Base-by-base conservation (phyloP, 1,140 invertebrate genomes). In the Doryteuthis pealeii region DNA sequence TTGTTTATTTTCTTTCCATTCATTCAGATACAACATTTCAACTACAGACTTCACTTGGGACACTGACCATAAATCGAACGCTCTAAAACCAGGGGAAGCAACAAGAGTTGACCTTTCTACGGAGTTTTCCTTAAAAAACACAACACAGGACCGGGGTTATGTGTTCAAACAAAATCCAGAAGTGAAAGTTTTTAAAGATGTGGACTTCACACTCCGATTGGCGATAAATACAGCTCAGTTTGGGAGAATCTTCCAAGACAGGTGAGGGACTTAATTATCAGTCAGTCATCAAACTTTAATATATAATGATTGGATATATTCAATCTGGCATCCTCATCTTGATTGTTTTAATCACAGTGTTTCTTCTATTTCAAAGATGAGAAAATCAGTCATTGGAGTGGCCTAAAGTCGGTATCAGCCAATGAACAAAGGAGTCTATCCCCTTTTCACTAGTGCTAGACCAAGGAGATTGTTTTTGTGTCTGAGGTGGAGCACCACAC, bases 151-250 rank as follows among this genome's bases (percentile, higher is more conserved):
- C 1, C 71, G 84, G 75, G 86, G 86, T 22, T 88, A 83, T 73
- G 77, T 84, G 10, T 86, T 87, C 70, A 80, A 87, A 76, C 84
- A 84, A 32, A 85, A 87, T 71, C 86, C 87, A 8, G 69, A 79
- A 32, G 82, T 87, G 5, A 80, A 87, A 70, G 28, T 88, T 28
- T 88, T 88, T 79, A 71, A 74, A 45, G 79, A 82, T 74, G 74
- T 77, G n/a, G 77, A 83, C 65, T 83, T 87, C 74, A 70, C 72
- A 12, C 76, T 88, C 1, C 70, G 79, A 33, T 72, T 88, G 26
- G 85, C 86, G 18, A 77, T 88, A 30, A 85, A 88, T 76, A 88
- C 86, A 14, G 84, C 84, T 31, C 86, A 88, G 77, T 88, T 77
- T 84, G 86, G 86, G 12, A 75, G 85, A 35, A 79, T 80, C 14